These are phyloP conservation scores for Bacillus rossius DNA, from an alignment of 1,140 invertebrate genomes.

Conservation along the genomic window DNA sequence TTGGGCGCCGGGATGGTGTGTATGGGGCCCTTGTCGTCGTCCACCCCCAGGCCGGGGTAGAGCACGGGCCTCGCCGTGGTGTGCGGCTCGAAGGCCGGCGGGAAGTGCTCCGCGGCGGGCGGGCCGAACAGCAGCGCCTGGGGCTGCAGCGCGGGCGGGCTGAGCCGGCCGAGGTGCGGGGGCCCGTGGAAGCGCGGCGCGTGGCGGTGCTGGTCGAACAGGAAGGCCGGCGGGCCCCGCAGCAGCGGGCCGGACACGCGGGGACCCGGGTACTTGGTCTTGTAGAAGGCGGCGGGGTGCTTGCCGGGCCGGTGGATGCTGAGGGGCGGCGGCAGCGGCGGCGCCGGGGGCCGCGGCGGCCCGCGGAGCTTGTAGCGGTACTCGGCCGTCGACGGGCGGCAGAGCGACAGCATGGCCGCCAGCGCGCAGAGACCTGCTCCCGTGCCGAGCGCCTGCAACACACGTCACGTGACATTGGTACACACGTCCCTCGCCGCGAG, in stretches of 20 bases:
- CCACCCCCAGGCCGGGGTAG: constrained; percentile 19
- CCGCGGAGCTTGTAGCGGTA: constrained; percentile 1
- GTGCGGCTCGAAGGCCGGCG: not conserved
- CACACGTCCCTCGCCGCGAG: no score
- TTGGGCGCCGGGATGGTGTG: constrained; percentile 79
- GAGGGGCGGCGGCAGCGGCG: not conserved
- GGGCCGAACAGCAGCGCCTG: not conserved
- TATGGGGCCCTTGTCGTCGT: constrained; percentile 62
- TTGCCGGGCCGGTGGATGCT: not conserved
- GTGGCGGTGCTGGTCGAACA: not conserved
- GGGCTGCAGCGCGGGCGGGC: not conserved
- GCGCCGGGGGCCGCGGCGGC: not conserved
- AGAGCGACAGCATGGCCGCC: no score
- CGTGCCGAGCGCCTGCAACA: no score
- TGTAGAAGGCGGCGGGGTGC: not conserved
- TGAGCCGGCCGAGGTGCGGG: not conserved
- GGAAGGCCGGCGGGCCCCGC: no score
- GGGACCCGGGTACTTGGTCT: not conserved
- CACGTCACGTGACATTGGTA: no score
- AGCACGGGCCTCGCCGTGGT: not conserved
- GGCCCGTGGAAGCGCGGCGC: not conserved
- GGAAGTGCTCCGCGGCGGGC: not conserved
- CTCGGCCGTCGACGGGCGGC: not conserved
- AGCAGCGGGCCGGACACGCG: not conserved
- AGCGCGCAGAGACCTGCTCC: no score